Percentiles rank a stretch among this genome's conserved stretches.
These are phyloP conservation scores for Synchiropus splendidus DNA, from an alignment of 2,113 vertebrate species.

Conservation along the genomic window DNA sequence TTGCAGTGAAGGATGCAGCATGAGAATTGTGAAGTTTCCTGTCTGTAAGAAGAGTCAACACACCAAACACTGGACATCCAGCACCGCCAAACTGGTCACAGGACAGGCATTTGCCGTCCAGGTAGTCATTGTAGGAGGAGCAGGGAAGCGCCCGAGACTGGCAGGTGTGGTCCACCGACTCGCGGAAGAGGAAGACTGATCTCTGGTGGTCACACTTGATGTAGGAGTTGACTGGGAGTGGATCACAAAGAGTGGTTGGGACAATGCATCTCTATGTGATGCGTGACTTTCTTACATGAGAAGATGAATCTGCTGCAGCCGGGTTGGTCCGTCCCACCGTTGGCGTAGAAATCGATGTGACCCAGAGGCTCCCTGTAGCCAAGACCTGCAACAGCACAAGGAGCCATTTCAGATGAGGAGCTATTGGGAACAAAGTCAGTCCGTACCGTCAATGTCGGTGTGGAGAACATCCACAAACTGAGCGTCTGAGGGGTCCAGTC, in stretches of 20 bases:
- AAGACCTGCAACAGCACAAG: constrained; percentile 64
- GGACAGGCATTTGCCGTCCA: constrained; percentile 73
- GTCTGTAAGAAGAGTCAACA: not conserved
- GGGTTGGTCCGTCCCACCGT: constrained; percentile 83
- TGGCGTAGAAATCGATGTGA: constrained; percentile 88
- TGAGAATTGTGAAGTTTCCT: not conserved
- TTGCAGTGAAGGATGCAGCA: not conserved
- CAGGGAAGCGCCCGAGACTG: constrained; percentile 74
- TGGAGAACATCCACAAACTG: constrained; percentile 89
- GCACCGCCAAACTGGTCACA: constrained; percentile 64
- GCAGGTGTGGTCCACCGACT: constrained; percentile 65
- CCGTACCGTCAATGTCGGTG: constrained; percentile 78
- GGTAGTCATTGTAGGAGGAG: constrained; percentile 71
- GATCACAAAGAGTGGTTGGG: not conserved
- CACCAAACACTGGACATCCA: constrained; percentile 82
- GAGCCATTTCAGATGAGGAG: not conserved
- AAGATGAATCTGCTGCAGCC: constrained; percentile 83
- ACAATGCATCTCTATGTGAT: not conserved
- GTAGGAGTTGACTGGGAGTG: constrained; percentile 67
- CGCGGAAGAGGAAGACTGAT: constrained; percentile 77
- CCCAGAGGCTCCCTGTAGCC: constrained; percentile 77
- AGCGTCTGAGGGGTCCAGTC: constrained; percentile 78
- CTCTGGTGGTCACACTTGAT: constrained; percentile 92
- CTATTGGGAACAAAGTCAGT: too few relatives aligned
- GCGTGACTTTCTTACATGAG: constrained; percentile 63